phyloP scores from a whole-genome alignment of 2,888 invertebrate species.

The Agrotis puta region DNA sequence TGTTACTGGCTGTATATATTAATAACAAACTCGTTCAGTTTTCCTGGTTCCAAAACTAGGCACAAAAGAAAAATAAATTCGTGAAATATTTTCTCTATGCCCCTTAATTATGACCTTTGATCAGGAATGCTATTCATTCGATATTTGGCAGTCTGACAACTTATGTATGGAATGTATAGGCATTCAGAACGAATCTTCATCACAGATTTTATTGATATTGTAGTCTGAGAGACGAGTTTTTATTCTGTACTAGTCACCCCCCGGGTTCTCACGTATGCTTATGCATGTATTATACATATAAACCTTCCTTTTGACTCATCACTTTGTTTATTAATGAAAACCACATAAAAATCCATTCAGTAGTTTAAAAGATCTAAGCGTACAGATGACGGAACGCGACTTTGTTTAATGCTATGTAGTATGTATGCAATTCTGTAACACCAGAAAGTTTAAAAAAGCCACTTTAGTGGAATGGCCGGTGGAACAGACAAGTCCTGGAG shows the following conservation, averaged over 20 bases:
- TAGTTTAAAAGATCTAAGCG: no score
- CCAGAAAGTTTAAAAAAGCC: conserved; percentile 5
- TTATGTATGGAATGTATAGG: conserved; percentile 8
- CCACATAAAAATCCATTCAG: no score
- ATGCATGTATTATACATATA: no score
- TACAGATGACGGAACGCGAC: no score
- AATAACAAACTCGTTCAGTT: conserved; percentile 9
- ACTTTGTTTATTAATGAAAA: no score
- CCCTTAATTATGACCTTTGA: conserved; percentile 21
- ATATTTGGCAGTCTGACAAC: conserved; percentile 49
- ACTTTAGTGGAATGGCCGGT: no score
- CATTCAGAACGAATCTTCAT: conserved; percentile 1
- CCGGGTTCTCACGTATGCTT: no score
- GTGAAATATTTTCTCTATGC: conserved; percentile 2
- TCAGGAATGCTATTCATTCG: conserved; percentile 19
- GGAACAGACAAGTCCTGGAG: no score
- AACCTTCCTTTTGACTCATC: no score
- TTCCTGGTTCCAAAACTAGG: not conserved
- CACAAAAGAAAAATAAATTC: not conserved
- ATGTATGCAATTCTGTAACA: not conserved
- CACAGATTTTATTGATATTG: conserved; percentile 24
- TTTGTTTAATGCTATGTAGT: no score
- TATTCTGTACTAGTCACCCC: not conserved
- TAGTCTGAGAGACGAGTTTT: conserved; percentile 5
- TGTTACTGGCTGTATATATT: conserved; percentile 37